phyloP scores from a whole-genome alignment of 2,888 invertebrate species.

The Dysmachus trigonus region DNA sequence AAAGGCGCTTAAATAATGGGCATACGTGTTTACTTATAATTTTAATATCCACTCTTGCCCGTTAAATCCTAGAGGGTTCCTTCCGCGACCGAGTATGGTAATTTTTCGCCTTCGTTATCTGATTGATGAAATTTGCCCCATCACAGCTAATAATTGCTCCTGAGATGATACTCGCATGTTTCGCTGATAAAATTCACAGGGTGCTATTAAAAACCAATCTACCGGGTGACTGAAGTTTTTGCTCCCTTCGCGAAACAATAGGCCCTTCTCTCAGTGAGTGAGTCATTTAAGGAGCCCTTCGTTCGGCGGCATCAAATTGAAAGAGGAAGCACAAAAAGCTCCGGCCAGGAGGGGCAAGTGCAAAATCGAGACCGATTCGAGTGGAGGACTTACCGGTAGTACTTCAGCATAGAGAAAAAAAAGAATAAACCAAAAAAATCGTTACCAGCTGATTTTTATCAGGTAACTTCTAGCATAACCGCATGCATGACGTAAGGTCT shows the following conservation, averaged over 20 bases:
- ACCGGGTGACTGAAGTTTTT: not conserved
- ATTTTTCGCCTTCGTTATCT: constrained; percentile 30
- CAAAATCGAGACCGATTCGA: not conserved
- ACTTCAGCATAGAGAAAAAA: constrained; percentile 12
- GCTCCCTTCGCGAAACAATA: not conserved
- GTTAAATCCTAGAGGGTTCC: not conserved
- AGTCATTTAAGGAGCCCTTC: constrained; percentile 19
- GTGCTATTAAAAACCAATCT: constrained; percentile 41
- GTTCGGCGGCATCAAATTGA: not conserved
- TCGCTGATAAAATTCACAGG: constrained; percentile 12
- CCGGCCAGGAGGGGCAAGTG: not conserved
- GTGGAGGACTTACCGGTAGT: not conserved
- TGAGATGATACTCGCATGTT: constrained; percentile 37
- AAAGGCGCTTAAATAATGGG: constrained; percentile 15
- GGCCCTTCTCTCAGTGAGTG: not conserved
- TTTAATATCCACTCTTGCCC: constrained; percentile 8
- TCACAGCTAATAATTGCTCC: constrained; percentile 33
- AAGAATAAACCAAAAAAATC: constrained; percentile 6
- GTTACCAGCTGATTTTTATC: constrained; percentile 39
- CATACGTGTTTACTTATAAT: constrained; percentile 36
- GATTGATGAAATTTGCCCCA: constrained; percentile 31
- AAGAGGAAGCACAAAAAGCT: constrained; percentile 9
- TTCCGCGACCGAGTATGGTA: constrained; percentile 20
- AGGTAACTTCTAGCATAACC: not conserved
- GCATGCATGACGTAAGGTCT: constrained; percentile 24